phyloP scores from a whole-genome alignment of 2,113 vertebrate species.

The Tricholaema leucomelas region DNA sequence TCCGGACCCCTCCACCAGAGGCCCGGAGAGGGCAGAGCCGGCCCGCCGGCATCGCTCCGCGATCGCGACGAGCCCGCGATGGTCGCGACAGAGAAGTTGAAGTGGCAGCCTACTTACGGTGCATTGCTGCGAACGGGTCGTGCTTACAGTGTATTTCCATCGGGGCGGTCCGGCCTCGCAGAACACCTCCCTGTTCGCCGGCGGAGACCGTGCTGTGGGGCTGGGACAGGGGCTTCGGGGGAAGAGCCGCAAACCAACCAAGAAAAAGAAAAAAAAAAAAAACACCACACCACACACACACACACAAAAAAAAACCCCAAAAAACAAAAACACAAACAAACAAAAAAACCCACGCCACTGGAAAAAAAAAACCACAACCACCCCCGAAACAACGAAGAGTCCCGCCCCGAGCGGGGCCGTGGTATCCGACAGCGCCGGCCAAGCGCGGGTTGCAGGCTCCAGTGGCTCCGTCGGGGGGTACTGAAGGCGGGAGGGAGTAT shows the following conservation, averaged over 20 bases:
- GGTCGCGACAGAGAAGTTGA: constrained; percentile 52
- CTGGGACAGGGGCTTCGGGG: background rate
- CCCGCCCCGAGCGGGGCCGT: background rate
- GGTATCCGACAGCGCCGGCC: background rate
- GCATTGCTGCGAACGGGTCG: constrained; percentile 99
- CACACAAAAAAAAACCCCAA: no score
- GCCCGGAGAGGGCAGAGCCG: background rate
- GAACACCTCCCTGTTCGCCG: background rate
- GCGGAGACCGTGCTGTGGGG: background rate
- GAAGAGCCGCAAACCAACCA: background rate
- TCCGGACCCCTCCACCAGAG: background rate
- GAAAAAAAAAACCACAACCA: no score
- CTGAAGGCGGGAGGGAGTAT: no score
- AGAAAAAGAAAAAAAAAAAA: no score
- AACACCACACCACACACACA: no score
- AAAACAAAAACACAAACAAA: background rate
- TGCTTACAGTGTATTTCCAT: constrained; percentile 99
- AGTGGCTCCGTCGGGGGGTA: background rate
- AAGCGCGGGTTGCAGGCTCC: background rate
- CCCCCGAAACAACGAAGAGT: background rate
- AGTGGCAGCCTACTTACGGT: constrained; percentile 91
- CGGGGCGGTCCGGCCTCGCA: constrained; percentile 63
- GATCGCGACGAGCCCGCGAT: background rate
- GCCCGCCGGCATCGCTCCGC: background rate
- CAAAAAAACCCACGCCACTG: no score